phyloP scores from a whole-genome alignment of 1,140 invertebrate genomes.

The Eriocheir sinensis region DNA sequence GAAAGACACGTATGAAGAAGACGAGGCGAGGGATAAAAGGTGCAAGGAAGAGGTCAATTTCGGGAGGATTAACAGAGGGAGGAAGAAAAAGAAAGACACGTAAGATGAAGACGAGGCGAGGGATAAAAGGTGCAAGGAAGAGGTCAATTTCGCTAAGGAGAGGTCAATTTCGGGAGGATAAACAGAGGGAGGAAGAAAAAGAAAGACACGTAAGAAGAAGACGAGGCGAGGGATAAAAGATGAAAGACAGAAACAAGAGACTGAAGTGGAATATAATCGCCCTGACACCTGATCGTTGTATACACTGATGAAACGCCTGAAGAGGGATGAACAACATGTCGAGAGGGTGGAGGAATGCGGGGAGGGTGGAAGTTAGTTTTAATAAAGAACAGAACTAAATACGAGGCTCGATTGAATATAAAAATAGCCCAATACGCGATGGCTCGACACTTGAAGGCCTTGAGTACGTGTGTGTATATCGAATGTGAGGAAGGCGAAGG shows the following conservation, averaged over 20 bases:
- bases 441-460: not conserved
- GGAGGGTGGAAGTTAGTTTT: not conserved
- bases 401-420: no score
- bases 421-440: not conserved
- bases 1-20: not conserved
- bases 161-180: no score
- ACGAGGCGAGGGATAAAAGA: not conserved
- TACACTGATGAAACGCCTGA: not conserved
- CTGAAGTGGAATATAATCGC: no score
- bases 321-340: not conserved
- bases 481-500: not conserved
- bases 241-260: not conserved
- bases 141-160: no score
- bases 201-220: not conserved
- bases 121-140: no score
- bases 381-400: not conserved
- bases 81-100: constrained; percentile 5
- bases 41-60: not conserved
- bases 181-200: constrained; percentile 46
- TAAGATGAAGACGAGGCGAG: no score
- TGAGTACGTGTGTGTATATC: not conserved
- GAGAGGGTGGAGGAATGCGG: not conserved
- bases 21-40: not conserved
- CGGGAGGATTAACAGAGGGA: no score
- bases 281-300: no score